Evolutionary conservation across 2,888 invertebrate genomes (phyloP).

Genomic region (Molanna angustata): DNA sequence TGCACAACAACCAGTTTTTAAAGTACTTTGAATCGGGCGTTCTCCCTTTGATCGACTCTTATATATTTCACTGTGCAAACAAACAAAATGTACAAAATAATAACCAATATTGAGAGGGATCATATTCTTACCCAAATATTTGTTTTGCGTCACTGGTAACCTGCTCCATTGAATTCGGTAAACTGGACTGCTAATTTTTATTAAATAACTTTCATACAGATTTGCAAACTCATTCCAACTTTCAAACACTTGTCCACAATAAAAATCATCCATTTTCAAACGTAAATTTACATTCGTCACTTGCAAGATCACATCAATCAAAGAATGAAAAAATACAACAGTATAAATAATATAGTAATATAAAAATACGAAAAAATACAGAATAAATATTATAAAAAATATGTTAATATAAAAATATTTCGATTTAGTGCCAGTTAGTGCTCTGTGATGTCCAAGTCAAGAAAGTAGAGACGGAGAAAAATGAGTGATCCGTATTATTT

Average conservation of each 20-base stretch:
- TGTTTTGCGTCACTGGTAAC: not conserved
- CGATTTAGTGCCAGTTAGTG: too few species aligned
- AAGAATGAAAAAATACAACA: too few species aligned
- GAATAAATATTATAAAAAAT: too few species aligned
- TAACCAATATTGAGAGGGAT: not conserved
- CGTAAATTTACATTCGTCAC: too few species aligned
- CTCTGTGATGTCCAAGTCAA: too few species aligned
- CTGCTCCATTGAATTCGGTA: not conserved
- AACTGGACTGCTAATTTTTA: not conserved
- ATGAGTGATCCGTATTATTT: too few species aligned
- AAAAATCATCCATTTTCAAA: too few species aligned
- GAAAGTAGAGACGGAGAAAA: too few species aligned
- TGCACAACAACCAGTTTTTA: not conserved
- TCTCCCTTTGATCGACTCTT: not conserved
- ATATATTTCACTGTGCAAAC: not conserved
- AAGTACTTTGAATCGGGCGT: not conserved
- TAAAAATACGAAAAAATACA: too few species aligned
- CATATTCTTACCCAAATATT: not conserved
- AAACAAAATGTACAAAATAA: not conserved
- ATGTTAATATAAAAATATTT: too few species aligned
- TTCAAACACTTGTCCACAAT: not conserved
- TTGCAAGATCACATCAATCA: too few species aligned
- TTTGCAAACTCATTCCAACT: not conserved
- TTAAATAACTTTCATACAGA: not conserved
- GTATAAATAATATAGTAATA: too few species aligned